Conservation (phyloP, 2,797 vertebrate genomes). For the Rhinophrynus dorsalis region DNA sequence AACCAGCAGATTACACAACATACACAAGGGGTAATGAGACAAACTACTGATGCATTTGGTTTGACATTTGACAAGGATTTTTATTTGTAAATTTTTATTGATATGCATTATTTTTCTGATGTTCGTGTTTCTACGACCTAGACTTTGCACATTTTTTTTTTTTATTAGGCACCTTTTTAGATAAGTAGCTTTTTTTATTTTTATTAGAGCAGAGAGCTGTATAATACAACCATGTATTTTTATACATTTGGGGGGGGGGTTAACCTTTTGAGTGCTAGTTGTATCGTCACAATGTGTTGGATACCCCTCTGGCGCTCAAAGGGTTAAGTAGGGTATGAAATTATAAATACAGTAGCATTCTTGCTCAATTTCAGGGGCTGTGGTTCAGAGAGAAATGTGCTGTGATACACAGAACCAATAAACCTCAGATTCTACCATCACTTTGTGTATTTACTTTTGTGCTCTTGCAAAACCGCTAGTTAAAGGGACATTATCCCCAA, state of each 20-base stretch:
- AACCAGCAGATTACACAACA: no score
- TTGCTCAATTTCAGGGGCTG: constrained; percentile 11
- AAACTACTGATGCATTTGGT: constrained; percentile 30
- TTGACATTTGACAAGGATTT: no score
- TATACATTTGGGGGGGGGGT: no score
- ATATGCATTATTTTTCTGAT: not conserved
- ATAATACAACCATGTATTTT: constrained; percentile 25
- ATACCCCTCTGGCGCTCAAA: no score
- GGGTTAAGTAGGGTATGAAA: no score
- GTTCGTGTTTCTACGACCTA: constrained; percentile 25
- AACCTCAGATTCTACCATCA: constrained; percentile 26
- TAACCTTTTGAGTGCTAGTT: no score
- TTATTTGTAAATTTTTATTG: not conserved
- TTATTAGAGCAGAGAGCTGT: constrained; percentile 23
- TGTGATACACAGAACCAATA: constrained; percentile 39
- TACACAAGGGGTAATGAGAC: not conserved
- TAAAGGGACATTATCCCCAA: no score
- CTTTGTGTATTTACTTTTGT: not conserved
- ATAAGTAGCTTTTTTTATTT: not conserved
- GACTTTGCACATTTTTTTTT: constrained; percentile 47
- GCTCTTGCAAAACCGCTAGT: no score
- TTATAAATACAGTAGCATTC: no score
- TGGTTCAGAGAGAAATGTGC: constrained; percentile 18
- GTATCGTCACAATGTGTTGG: no score
- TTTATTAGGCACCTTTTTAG: constrained; percentile 42